A percentile compares a stretch with the other conserved stretches of the same genome.
phyloP scores from a whole-genome alignment of 2,113 vertebrate genomes.

The Lipophrys pholis region DNA sequence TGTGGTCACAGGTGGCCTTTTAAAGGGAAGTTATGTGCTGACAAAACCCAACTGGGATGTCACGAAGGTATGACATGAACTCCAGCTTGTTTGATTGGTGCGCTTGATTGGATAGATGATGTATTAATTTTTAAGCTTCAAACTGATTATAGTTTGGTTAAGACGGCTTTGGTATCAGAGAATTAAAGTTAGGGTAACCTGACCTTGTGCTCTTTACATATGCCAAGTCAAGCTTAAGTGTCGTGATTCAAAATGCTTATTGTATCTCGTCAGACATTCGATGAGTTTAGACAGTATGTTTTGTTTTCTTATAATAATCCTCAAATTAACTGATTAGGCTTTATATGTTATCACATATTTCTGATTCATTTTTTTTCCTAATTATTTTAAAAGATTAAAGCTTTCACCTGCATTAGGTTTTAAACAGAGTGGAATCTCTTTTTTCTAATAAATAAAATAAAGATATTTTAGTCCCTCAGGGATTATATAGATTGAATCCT shows the following conservation, averaged over 20 bases:
- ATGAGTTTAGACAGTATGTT: neutral
- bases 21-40: constrained; percentile 59
- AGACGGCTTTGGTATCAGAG: constrained; percentile 2
- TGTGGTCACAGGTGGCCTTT: constrained; percentile 37
- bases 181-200: constrained; percentile 63
- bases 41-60: constrained; percentile 19
- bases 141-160: neutral
- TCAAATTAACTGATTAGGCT: too few relatives aligned
- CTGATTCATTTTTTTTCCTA: too few relatives aligned
- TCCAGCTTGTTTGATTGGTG: constrained; percentile 9
- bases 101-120: constrained; percentile 8
- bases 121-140: neutral
- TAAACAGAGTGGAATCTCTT: too few relatives aligned
- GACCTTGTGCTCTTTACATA: constrained; percentile 37
- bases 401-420: too few relatives aligned
- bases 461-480: too few relatives aligned
- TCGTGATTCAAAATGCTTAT: constrained; percentile 19
- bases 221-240: constrained; percentile 17
- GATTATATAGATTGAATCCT: too few relatives aligned
- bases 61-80: constrained; percentile 15
- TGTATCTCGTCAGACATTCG: neutral
- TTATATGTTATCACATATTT: too few relatives aligned
- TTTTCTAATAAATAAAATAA: too few relatives aligned
- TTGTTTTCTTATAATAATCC: neutral
- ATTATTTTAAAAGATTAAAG: too few relatives aligned